Conservation (phyloP, 2,888 invertebrate genomes). For the Thera britannica region DNA sequence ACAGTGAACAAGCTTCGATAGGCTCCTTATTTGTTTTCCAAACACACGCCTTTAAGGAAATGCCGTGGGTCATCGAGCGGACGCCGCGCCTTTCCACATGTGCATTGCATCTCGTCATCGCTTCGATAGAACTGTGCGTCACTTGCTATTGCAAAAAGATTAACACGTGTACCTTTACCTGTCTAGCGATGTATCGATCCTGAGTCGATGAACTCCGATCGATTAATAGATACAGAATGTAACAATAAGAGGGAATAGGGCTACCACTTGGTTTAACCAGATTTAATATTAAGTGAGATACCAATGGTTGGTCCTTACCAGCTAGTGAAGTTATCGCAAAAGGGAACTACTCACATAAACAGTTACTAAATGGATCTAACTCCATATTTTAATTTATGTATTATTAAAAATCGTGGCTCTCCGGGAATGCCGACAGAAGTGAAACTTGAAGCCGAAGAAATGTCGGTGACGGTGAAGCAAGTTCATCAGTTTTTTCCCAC, state of each 20-base stretch:
- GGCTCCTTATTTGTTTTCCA: conserved; percentile 11
- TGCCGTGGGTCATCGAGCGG: conserved; percentile 17
- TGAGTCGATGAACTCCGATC: conserved; percentile 54
- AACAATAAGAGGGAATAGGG: conserved; percentile 27
- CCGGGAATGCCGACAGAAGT: too few species aligned
- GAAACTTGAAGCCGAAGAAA: too few species aligned
- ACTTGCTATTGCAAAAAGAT: conserved; percentile 45
- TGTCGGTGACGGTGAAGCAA: too few species aligned
- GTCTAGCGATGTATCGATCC: conserved; percentile 47
- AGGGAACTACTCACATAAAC: too few species aligned
- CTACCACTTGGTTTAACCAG: conserved; percentile 22
- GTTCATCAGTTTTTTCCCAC: too few species aligned
- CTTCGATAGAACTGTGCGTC: conserved; percentile 25
- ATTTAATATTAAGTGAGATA: neutral
- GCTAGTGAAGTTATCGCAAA: too few species aligned
- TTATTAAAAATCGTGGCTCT: too few species aligned
- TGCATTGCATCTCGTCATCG: conserved; percentile 25
- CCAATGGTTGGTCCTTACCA: too few species aligned
- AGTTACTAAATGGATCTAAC: too few species aligned
- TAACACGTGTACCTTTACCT: conserved; percentile 43
- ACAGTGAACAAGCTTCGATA: too few species aligned
- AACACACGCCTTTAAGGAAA: conserved; percentile 17
- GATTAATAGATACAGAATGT: conserved; percentile 51
- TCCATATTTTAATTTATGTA: too few species aligned
- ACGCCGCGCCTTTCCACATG: conserved; percentile 10